phyloP scores from a whole-genome alignment of 2,888 invertebrate genomes.

The Netelia inedita region DNA sequence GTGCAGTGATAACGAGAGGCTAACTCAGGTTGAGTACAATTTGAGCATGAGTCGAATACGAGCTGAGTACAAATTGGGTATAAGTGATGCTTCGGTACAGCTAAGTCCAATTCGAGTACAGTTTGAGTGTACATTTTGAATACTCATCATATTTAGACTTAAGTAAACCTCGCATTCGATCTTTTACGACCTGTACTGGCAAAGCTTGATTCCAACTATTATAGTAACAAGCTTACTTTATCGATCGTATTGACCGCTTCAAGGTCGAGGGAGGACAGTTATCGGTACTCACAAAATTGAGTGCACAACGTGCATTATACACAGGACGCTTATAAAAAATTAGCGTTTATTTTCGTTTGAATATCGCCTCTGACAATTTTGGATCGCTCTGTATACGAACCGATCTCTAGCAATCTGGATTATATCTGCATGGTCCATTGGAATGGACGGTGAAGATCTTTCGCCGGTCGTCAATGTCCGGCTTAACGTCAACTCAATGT shows the following conservation, averaged over 20 bases:
- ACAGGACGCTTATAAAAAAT: not conserved
- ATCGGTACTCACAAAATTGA: too few species aligned
- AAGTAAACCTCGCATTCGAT: too few species aligned
- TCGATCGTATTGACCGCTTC: too few species aligned
- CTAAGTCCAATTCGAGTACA: not conserved
- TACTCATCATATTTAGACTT: too few species aligned
- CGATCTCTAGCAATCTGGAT: not conserved
- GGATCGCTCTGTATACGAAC: not conserved
- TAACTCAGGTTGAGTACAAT: not conserved
- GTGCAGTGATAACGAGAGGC: too few species aligned
- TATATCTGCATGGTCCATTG: constrained; percentile 63
- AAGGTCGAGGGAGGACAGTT: too few species aligned
- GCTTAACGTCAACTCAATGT: constrained; percentile 70
- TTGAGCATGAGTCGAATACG: not conserved
- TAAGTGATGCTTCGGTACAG: not conserved
- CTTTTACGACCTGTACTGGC: too few species aligned
- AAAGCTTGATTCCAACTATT: too few species aligned
- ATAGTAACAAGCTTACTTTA: too few species aligned
- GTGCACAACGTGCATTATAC: not conserved
- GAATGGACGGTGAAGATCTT: constrained; percentile 75
- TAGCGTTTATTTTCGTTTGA: not conserved
- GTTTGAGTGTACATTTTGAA: too few species aligned
- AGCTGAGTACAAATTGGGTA: too few species aligned
- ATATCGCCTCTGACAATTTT: not conserved
- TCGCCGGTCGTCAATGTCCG: constrained; percentile 70